Conservation (phyloP, 2,797 vertebrate species). For the Epinephelus coioides region DNA sequence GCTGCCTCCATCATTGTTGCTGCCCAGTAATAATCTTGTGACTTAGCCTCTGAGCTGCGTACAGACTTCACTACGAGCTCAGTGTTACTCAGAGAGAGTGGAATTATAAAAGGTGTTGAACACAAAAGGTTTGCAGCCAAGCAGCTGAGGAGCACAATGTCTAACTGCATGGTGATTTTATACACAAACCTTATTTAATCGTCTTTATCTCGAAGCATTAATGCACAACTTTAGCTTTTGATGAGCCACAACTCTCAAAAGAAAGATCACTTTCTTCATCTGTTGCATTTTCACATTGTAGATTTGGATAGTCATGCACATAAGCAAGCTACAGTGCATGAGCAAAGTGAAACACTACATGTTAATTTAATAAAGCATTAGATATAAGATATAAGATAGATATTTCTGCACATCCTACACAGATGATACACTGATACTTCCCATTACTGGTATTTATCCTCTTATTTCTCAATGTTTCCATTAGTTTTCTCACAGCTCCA, state of each 20-base stretch:
- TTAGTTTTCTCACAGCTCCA: neutral
- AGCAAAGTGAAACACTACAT: neutral
- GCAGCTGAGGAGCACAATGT: too few species aligned
- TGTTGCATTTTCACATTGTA: too few species aligned
- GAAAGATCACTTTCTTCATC: too few species aligned
- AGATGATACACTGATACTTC: too few species aligned
- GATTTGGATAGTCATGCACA: neutral
- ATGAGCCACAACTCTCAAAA: too few species aligned
- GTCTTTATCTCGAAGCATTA: too few species aligned
- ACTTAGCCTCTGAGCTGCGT: neutral
- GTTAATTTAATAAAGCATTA: neutral
- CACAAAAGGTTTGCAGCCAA: neutral
- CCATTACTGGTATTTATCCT: too few species aligned
- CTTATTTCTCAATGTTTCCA: neutral
- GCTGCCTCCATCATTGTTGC: conserved; percentile 11
- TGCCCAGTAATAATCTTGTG: neutral
- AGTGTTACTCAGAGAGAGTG: neutral
- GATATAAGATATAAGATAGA: neutral
- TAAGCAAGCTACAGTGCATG: neutral
- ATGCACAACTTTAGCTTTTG: too few species aligned
- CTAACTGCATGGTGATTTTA: neutral
- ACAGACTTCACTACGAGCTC: neutral
- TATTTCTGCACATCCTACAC: neutral
- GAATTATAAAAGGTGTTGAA: neutral
- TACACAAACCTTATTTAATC: neutral